phyloP scores from a whole-genome alignment of 2,797 vertebrate species.

The Ciconia nigra region DNA sequence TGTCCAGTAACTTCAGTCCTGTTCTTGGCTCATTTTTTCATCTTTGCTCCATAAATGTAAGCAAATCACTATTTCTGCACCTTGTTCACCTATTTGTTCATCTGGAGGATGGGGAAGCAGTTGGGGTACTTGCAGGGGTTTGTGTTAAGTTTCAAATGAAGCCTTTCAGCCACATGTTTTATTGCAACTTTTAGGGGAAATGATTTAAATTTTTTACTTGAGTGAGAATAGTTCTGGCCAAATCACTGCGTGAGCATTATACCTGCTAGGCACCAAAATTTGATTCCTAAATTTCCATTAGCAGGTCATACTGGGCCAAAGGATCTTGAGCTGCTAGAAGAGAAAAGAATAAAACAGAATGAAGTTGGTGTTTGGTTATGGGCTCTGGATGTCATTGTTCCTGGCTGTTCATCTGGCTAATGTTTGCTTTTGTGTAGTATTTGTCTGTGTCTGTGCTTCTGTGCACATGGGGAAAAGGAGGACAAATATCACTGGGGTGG shows the following conservation, averaged over 20 bases:
- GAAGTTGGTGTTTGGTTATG: constrained; percentile 19
- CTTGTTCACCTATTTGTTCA: neutral
- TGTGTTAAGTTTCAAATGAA: neutral
- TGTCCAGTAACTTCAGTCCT: neutral
- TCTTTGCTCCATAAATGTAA: neutral
- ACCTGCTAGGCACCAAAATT: neutral
- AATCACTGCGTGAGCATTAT: neutral
- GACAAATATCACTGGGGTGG: constrained; percentile 56
- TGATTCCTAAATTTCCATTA: constrained; percentile 8
- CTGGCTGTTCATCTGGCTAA: constrained; percentile 24
- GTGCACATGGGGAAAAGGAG: constrained; percentile 34
- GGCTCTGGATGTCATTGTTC: constrained; percentile 32
- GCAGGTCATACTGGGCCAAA: neutral
- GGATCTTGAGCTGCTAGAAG: neutral
- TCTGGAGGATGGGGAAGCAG: neutral
- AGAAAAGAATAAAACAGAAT: neutral
- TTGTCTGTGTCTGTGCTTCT: constrained; percentile 44
- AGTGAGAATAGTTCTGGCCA: neutral
- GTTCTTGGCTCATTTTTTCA: neutral
- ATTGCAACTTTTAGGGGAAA: neutral
- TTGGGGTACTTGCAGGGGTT: neutral
- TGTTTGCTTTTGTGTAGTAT: constrained; percentile 48
- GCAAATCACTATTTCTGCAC: neutral
- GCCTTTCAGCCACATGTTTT: neutral
- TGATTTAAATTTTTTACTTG: neutral